These are phyloP conservation scores for Lerista edwardsae DNA, from an alignment of 2,797 vertebrate genomes.

Conservation along the genomic window DNA sequence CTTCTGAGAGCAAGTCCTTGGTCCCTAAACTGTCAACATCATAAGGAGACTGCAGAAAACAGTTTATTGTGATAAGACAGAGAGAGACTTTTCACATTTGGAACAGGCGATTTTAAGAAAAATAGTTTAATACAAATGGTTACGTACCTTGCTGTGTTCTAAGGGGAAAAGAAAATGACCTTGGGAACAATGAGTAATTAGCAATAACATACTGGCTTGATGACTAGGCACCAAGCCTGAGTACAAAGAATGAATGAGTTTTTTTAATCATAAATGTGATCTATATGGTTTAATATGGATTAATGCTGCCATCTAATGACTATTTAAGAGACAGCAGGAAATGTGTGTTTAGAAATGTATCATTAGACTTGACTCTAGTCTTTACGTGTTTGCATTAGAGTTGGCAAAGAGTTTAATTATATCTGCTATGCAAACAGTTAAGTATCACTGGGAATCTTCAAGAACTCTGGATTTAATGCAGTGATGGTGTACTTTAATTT, in stretches of 20 bases:
- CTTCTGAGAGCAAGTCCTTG: background rate
- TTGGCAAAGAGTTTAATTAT: no score
- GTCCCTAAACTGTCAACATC: background rate
- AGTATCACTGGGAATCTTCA: no score
- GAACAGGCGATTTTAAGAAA: no score
- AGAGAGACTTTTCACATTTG: no score
- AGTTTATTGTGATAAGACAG: background rate
- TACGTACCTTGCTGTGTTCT: background rate
- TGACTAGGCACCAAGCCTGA: no score
- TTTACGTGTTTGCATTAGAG: no score
- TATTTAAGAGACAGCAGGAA: background rate
- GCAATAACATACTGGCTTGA: background rate
- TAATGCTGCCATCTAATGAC: conserved; percentile 3
- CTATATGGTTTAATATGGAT: background rate
- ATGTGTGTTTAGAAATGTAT: no score
- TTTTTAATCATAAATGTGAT: background rate
- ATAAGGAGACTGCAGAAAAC: background rate
- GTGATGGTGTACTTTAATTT: no score
- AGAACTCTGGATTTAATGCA: no score
- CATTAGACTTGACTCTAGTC: background rate
- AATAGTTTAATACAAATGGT: background rate
- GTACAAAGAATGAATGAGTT: background rate
- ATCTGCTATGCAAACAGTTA: no score
- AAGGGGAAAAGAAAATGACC: background rate
- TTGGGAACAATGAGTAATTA: background rate